Base-by-base conservation (phyloP, 30 jellyfish, hydroid and myxozoan genomes). In the Sanderia malayensis region DNA sequence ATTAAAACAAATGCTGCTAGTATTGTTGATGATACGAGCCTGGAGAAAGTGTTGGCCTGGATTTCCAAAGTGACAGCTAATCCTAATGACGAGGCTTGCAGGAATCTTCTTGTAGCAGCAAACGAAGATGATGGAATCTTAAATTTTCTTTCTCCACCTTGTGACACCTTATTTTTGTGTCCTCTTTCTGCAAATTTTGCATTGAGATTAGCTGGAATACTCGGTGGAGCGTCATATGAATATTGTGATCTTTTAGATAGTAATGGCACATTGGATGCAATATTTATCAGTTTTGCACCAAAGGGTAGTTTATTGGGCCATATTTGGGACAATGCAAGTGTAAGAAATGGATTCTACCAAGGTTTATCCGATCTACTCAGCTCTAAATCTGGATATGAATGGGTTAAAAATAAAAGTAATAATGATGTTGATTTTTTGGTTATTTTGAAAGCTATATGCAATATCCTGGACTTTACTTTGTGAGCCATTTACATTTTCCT, bases 21-120 rank as follows among this genome's bases (percentile, higher is more conserved):
- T 1, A 78, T 78, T 64, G 82, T 78, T n/a, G 89, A 78, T 78
- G 89, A 78, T 55, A 78, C 89, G 23, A 64, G 73, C 41, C 15
- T 78, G 44, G 89, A 78, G 27, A 78, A 78, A 32, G 73, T 78
- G 0, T 29, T 78, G 37, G 45, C 89, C 23, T 67, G 81, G 82
- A 26, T 78, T 18, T 31, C 30, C n/a, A 15, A 27, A 11, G 27
- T 63, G 0, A 58, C 67, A n/a, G 15, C 34, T 15, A 82, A 78
- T 26, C 63, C 52, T 6, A 37, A 37, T 4, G 13, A 6, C 10
- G 52, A 6, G 10, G n/a, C n/a, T n/a, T n/a, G n/a, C n/a, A n/a
- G n/a, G n/a, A 37, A 37, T 4, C 6, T 37, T 13, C 52, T 37
- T 37, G 52, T 37, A 6, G 52, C 6, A 37, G 52, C 53, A 44